Evolutionary conservation across 2,888 invertebrate species (phyloP).

Genomic region (Drosophila flavopinicola): DNA sequence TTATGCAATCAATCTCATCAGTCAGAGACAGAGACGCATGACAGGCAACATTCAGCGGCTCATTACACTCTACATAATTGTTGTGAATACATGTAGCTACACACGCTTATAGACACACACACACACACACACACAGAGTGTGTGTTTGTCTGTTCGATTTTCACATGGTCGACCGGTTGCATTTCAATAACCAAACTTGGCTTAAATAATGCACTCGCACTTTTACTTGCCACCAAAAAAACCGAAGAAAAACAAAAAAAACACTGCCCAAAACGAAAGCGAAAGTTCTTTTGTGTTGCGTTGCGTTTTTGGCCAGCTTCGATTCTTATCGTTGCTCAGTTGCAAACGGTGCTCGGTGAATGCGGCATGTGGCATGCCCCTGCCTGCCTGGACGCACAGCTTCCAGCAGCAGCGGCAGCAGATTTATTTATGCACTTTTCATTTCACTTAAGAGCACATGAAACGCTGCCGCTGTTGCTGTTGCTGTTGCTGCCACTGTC

Average conservation of each 20-base stretch:
- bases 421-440: constrained; percentile 80
- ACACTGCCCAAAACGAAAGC: constrained; percentile 63
- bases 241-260: constrained; percentile 27
- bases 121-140: constrained; percentile 9
- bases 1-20: constrained; percentile 75
- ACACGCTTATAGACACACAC: constrained; percentile 5
- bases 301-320: constrained; percentile 40
- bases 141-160: constrained; percentile 40
- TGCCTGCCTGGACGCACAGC: constrained; percentile 5
- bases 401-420: constrained; percentile 35
- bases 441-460: constrained; percentile 75
- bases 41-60: constrained; percentile 59
- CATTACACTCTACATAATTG: constrained; percentile 75
- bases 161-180: constrained; percentile 72
- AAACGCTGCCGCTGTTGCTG: constrained; percentile 57
- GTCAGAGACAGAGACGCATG: constrained; percentile 66
- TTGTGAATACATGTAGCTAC: constrained; percentile 42
- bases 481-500: constrained; percentile 4
- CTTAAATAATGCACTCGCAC: constrained; percentile 76
- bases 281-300: constrained; percentile 75
- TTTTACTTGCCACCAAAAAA: constrained; percentile 60
- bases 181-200: constrained; percentile 75
- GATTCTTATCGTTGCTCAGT: constrained; percentile 64
- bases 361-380: constrained; percentile 9
- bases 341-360: constrained; percentile 26